These are phyloP conservation scores for Fragum fragum DNA, from an alignment of 2,888 invertebrate species.

Conservation along the genomic window DNA sequence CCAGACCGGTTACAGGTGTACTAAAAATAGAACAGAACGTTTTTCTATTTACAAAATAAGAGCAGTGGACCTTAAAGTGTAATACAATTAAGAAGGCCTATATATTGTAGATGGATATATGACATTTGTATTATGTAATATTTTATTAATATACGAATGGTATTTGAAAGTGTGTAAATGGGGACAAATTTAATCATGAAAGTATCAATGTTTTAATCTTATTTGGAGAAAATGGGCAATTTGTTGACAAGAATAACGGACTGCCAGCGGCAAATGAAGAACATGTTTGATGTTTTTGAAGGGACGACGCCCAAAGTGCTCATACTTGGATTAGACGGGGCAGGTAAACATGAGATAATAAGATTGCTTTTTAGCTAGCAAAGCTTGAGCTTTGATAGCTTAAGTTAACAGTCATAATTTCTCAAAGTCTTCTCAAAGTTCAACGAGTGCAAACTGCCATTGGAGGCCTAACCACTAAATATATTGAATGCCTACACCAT, in stretches of 20 bases:
- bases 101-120: background rate
- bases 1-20: background rate
- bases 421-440: too few species aligned
- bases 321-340: conserved; percentile 60
- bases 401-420: too few species aligned
- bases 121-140: background rate
- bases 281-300: conserved; percentile 54
- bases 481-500: too few species aligned
- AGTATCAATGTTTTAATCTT: background rate
- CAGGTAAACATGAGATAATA: too few species aligned
- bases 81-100: background rate
- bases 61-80: conserved; percentile 1
- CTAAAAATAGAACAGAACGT: conserved; percentile 12
- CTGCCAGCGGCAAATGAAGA: conserved; percentile 51
- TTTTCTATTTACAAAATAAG: background rate
- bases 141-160: background rate
- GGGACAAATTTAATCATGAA: background rate
- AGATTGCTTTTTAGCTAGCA: too few species aligned
- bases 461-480: too few species aligned
- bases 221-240: conserved; percentile 43
- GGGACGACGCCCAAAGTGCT: conserved; percentile 44
- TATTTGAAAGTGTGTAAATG: background rate
- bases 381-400: too few species aligned
- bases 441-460: too few species aligned
- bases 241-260: conserved; percentile 37